Evolutionary conservation across 2,113 vertebrate genomes (phyloP), one percentile per base, ranked within the genome.

Genomic region (Excalfactoria chinensis): DNA sequence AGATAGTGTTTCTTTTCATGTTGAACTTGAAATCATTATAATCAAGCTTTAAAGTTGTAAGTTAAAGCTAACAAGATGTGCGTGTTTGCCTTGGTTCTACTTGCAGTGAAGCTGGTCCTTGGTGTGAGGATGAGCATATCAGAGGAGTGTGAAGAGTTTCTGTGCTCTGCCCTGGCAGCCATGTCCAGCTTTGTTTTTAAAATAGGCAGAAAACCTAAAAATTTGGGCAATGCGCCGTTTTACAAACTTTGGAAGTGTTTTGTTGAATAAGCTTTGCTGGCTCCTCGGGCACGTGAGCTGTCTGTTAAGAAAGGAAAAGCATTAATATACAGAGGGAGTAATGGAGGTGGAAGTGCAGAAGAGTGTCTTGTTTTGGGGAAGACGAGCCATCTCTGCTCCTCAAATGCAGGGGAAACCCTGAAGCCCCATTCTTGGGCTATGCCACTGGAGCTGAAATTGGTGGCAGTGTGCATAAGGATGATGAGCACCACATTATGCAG

Each of bases 31-130:
- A 86, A 96, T 89, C 64, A 60, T 92, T 93, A 76, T 90, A 94
- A 96, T 96, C 95, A 95, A 92, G 81, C 37, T 94, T 93, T 77
- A 59, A 94, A 92, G 94, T 85, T 85, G 34, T 68, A 89, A 92
- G 91, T 83, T 40, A 83, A 90, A 94, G 10, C 71, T 80, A 80
- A 70, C 19, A 73, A 69, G 66, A 48, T 67, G 13, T 3, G 3
- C 1, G 2, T 35, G 5, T 68, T 89, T 84, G 66, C n/a, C 2
- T 3, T 84, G 66, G 25, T 16, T 49, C 35, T 44, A 22, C 72
- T 71, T 74, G 72, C 46, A 55, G 3, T 18, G 0, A 0, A 17
- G 7, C 51, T 1, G 37, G 60, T 8, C 5, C 11, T 63, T 40
- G 35, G 35, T 26, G 60, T 12, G 25, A 15, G 13, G 4, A 25